Conservation (phyloP, 2,888 invertebrate species). For the Erebia epiphron region DNA sequence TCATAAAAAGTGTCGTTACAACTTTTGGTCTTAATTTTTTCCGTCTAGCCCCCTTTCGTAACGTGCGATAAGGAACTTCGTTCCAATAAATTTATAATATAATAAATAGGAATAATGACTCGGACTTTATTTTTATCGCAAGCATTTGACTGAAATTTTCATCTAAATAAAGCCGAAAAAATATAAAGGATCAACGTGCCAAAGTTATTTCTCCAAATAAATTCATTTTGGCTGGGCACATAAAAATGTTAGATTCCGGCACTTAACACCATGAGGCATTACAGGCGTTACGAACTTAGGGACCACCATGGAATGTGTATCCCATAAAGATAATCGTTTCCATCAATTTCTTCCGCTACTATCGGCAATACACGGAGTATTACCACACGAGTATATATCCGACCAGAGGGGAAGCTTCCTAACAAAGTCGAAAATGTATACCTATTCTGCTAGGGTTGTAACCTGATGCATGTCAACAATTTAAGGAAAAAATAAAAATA, state of each 20-base stretch:
- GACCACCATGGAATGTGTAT: conserved; percentile 42
- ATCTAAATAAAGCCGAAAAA: background rate
- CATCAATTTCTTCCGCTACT: background rate
- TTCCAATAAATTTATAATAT: no score
- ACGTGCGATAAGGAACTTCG: no score
- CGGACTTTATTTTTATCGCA: background rate
- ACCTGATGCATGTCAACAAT: no score
- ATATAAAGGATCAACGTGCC: conserved; percentile 64
- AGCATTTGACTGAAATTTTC: background rate
- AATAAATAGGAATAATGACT: background rate
- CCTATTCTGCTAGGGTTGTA: no score
- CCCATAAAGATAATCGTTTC: conserved; percentile 12
- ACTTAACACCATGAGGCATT: conserved; percentile 63
- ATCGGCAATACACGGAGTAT: background rate
- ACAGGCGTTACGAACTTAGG: conserved; percentile 57
- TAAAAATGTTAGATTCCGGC: conserved; percentile 76
- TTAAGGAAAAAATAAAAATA: no score
- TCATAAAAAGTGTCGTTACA: no score
- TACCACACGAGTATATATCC: no score
- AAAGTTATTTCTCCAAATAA: conserved; percentile 73
- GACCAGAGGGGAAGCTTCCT: no score
- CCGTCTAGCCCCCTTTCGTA: no score
- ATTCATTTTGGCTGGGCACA: conserved; percentile 75
- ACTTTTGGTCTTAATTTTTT: no score
- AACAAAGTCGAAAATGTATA: no score